Evolutionary conservation across 2,888 invertebrate species (phyloP), one percentile per base, ranked within the genome.

Genomic region (Gandaritis pyraliata): DNA sequence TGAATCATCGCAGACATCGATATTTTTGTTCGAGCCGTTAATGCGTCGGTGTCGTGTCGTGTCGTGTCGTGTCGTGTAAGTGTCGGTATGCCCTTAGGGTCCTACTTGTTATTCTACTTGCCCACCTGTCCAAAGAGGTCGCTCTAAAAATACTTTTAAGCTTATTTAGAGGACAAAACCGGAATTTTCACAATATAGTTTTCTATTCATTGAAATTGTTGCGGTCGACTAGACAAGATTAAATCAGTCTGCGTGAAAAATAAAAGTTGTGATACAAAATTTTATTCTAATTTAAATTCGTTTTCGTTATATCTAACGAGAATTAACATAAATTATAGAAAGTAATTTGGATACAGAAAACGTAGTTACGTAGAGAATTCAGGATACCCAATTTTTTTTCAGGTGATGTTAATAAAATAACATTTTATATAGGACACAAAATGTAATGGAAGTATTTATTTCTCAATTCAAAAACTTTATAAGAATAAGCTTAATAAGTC

Each of bases 141-240:
- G 23, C 18, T 13, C 2, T 23, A 23, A 46, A 46, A 54, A 54
- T 16, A 46, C 46, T 46, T 54, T 52, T 11, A 16, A 48, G 41
- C 15, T 12, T 38, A 29, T 47, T 23, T 15, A 16, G 13, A 39
- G 48, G 30, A n/a, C 48, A 48, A 39, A 39, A 10, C 13, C 6
- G 23, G 23, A 23, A 30, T 15, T 52, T 52, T 52, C 18, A 41
- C 33, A 47, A 39, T 46, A 39, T 52, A 16, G 30, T 41, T 58
- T 52, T 47, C 52, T 58, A 52, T 52, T 58, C 58, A 52, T 58
- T 15, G 52, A 52, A 47, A 58, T 47, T 47, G 39, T 47, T 18
- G 4, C 13, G 33, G 46, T 58, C 47, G 18, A 11, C 10, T 45
- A 38, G 29, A 15, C 30, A 43, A 16, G 45, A 33, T 18, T 38